These are phyloP conservation scores for Xiphophorus hellerii DNA, from an alignment of 2,113 vertebrate genomes.

Conservation along the genomic window DNA sequence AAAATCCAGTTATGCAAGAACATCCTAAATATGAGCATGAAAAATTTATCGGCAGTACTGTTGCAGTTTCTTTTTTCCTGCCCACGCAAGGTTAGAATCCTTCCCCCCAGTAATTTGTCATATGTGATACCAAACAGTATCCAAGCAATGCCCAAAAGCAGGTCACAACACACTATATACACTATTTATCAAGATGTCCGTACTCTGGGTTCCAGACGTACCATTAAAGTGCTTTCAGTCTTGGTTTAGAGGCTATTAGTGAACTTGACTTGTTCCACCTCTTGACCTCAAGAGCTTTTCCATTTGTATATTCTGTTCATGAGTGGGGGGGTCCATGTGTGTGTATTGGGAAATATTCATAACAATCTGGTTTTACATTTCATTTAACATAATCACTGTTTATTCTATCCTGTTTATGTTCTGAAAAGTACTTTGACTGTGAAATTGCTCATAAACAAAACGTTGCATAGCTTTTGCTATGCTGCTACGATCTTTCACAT, in stretches of 20 bases:
- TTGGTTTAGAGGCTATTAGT: constrained; percentile 60
- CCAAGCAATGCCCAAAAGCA: constrained; percentile 27
- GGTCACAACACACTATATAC: constrained; percentile 30
- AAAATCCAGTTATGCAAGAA: not conserved
- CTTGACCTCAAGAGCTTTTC: constrained; percentile 44
- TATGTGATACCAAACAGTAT: constrained; percentile 30
- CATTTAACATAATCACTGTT: not conserved
- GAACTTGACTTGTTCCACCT: constrained; percentile 52
- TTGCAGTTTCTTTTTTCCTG: constrained; percentile 3
- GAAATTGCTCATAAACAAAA: not conserved
- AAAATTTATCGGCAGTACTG: not conserved
- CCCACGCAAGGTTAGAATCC: constrained; percentile 6
- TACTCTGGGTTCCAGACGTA: constrained; percentile 41
- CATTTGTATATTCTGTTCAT: not conserved
- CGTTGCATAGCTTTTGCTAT: not conserved
- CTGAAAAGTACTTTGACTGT: not conserved
- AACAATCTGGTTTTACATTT: constrained; percentile 36
- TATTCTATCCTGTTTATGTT: not conserved
- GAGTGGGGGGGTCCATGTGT: constrained; percentile 1
- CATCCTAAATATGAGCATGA: not conserved
- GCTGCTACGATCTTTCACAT: not conserved
- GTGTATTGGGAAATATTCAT: constrained; percentile 14
- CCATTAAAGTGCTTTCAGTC: constrained; percentile 49
- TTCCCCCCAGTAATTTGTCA: constrained; percentile 21
- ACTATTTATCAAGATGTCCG: constrained; percentile 59